phyloP scores from a whole-genome alignment of 2,113 vertebrate species.

The Pterocles orientalis region DNA sequence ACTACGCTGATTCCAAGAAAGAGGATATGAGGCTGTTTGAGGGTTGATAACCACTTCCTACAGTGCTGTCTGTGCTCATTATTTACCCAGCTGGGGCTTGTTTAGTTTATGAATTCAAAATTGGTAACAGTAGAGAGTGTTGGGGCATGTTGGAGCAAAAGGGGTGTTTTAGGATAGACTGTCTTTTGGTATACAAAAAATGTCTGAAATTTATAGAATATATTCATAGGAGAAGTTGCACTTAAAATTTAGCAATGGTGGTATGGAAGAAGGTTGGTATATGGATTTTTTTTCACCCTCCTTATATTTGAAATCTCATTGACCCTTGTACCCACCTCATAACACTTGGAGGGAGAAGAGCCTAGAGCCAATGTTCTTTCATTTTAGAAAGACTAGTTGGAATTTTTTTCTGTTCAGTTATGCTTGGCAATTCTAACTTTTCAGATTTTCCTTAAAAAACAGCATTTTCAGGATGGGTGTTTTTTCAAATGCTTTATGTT shows the following conservation, averaged over 20 bases:
- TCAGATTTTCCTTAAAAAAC: neutral
- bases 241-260: neutral
- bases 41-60: constrained; percentile 25
- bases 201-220: neutral
- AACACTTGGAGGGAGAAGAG: neutral
- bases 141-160: neutral
- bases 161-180: neutral
- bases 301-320: neutral
- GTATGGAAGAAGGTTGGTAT: neutral
- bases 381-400: neutral
- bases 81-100: constrained; percentile 6
- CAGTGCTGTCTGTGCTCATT: neutral
- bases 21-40: neutral
- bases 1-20: neutral
- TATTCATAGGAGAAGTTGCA: neutral
- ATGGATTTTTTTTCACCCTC: neutral
- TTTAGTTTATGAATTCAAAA: neutral
- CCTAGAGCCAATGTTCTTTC: neutral
- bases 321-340: neutral
- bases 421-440: neutral
- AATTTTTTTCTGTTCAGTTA: neutral
- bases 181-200: neutral
- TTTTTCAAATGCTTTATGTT: neutral
- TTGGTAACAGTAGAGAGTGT: neutral
- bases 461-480: neutral